Base-by-base conservation (phyloP, 2,797 vertebrate species). In the Momotus momota region DNA sequence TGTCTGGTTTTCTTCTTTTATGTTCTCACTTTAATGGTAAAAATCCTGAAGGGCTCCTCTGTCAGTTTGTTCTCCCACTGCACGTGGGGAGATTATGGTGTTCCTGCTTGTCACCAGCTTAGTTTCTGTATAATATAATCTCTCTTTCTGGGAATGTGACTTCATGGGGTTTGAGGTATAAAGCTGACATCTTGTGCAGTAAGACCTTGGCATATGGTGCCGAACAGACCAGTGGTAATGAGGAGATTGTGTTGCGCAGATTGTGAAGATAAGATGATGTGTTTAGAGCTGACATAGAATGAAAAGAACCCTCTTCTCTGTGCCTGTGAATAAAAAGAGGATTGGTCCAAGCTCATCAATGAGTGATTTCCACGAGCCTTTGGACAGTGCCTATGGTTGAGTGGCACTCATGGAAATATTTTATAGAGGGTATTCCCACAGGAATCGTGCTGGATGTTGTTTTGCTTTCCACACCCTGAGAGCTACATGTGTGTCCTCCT, bases 141-240 rank as follows among this genome's bases (percentile, higher is more conserved):
- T 71, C 62, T 52, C 12, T 23, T 82, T 71, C 61, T 33, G 65
- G 58, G 82, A 52, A 23, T 6, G 41, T 73, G 35, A 26, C 77
- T 93, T 81, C 41, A 3, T 22, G 81, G 61, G 85, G 74, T 83
- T 73, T 90, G 89, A 66, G 87, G 66, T 64, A 49, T 14, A 75
- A 71, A 60, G 72, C 88, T 84, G 86, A 41, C 8, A 6, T 75
- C 23, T 46, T 69, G 69, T 86, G 69, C 85, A 88, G 38, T 65
- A 65, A 78, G 92, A 88, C 65, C 88, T 57, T 33, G 67, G 88
- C 86, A 49, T 91, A 86, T 90, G 70, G 86, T 82, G 81, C 93
- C 81, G 80, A 69, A 46, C 91, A 88, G 86, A 71, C 7, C 57
- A 20, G 81, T 58, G 27, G 27, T 51, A 4, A 69, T 20, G 82